A percentile compares a stretch with the other conserved stretches of the same genome.
phyloP scores from a whole-genome alignment of 2,888 invertebrate genomes.

The Polylopha cassiicola region DNA sequence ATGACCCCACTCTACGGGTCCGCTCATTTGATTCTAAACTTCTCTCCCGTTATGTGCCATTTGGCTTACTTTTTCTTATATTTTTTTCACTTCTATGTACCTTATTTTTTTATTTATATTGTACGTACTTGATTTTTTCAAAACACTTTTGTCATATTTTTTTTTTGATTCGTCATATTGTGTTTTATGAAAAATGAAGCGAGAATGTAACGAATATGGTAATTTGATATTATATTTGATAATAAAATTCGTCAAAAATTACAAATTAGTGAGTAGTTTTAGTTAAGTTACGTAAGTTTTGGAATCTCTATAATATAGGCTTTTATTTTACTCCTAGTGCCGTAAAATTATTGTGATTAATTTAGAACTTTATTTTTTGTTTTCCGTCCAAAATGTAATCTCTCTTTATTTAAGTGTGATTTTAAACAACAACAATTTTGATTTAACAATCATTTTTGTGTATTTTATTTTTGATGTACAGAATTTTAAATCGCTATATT shows the following conservation, averaged over 20 bases:
- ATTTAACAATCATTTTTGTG: too few relatives aligned
- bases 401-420: constrained; percentile 37
- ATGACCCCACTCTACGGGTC: constrained; percentile 33
- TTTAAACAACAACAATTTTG: too few relatives aligned
- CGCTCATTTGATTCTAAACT: constrained; percentile 23
- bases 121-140: too few relatives aligned
- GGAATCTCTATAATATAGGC: constrained; percentile 30
- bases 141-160: too few relatives aligned
- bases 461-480: too few relatives aligned
- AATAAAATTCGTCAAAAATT: constrained; percentile 22
- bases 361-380: constrained; percentile 40
- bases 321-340: constrained; percentile 23
- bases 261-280: constrained; percentile 39
- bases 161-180: too few relatives aligned
- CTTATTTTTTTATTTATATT: constrained; percentile 3
- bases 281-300: constrained; percentile 30
- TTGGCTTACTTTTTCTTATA: constrained; percentile 31
- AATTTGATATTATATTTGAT: constrained; percentile 5
- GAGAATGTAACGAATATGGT: too few relatives aligned
- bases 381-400: constrained; percentile 62
- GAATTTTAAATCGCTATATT: too few relatives aligned
- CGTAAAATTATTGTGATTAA: constrained; percentile 32
- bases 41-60: constrained; percentile 51
- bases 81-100: constrained; percentile 3
- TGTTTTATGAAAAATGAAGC: too few relatives aligned